These are phyloP conservation scores for Agonopterix arenella DNA, from an alignment of 2,888 invertebrate species.

Conservation along the genomic window DNA sequence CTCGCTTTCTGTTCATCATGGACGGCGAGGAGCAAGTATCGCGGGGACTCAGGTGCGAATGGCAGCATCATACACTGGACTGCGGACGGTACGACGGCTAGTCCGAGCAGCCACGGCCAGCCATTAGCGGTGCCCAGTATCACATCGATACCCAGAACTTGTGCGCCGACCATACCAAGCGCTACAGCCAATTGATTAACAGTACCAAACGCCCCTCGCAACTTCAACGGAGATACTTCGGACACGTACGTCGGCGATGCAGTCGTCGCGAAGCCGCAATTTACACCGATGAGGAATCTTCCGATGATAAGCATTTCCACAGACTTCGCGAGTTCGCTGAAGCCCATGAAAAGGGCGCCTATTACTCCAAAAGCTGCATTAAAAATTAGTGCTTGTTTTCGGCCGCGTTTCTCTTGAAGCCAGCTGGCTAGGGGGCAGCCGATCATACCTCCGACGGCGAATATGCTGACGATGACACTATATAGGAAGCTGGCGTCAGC, in stretches of 20 bases:
- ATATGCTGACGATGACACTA: slow-evolving; percentile 83
- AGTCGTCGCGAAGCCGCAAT: slow-evolving; percentile 80
- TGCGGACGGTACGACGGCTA: slow-evolving; percentile 57
- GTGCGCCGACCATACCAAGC: slow-evolving; percentile 57
- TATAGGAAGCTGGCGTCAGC: slow-evolving; percentile 72
- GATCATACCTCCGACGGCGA: slow-evolving; percentile 87
- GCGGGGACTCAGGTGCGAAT: slow-evolving; percentile 64
- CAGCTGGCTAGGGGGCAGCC: slow-evolving; percentile 86
- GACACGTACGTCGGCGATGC: slow-evolving; percentile 72
- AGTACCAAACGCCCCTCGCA: slow-evolving; percentile 69
- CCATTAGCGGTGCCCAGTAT: slow-evolving; percentile 62
- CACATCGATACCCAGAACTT: slow-evolving; percentile 65
- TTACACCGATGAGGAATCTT: slow-evolving; percentile 83
- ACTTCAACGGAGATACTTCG: slow-evolving; percentile 57
- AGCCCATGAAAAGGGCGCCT: slow-evolving; percentile 81
- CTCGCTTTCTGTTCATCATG: slow-evolving; percentile 61
- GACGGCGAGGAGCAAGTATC: slow-evolving; percentile 54
- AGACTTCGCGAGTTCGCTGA: slow-evolving; percentile 78
- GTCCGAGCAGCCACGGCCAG: slow-evolving; percentile 67
- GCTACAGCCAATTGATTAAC: slow-evolving; percentile 71
- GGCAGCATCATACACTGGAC: slow-evolving; percentile 58
- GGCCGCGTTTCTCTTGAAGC: slow-evolving; percentile 82
- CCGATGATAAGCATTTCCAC: slow-evolving; percentile 85
- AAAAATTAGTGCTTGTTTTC: slow-evolving; percentile 80
- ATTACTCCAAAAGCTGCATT: slow-evolving; percentile 80